These are phyloP conservation scores for Lochmaea capreae DNA, from an alignment of 2,888 invertebrate species.

Conservation along the genomic window DNA sequence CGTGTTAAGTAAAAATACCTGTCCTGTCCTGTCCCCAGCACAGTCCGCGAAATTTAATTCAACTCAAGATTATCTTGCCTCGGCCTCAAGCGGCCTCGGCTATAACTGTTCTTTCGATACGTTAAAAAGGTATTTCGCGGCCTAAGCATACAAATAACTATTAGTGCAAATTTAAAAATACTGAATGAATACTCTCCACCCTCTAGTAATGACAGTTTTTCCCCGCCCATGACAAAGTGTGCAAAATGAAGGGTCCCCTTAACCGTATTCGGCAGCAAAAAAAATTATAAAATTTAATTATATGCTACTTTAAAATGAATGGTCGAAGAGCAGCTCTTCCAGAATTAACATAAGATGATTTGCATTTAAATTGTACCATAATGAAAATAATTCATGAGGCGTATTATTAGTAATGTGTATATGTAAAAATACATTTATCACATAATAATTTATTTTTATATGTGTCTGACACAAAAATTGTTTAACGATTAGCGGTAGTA, in stretches of 20 bases:
- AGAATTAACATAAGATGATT: conserved; percentile 67
- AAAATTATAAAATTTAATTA: conserved; percentile 73
- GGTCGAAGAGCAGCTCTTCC: conserved; percentile 66
- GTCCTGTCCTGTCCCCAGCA: too few relatives aligned
- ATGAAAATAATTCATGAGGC: conserved; percentile 66
- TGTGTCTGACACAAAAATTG: conserved; percentile 44
- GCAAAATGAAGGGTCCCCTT: conserved; percentile 50
- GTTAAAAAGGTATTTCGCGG: too few relatives aligned
- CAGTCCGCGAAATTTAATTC: too few relatives aligned
- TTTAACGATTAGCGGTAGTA: conserved; percentile 42
- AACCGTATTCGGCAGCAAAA: conserved; percentile 62
- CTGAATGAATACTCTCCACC: neutral
- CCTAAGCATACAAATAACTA: too few relatives aligned
- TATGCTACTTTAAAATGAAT: conserved; percentile 77
- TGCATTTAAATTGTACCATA: conserved; percentile 67
- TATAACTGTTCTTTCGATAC: too few relatives aligned
- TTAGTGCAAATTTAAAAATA: too few relatives aligned
- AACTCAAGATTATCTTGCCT: too few relatives aligned
- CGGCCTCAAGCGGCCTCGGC: too few relatives aligned
- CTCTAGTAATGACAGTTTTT: neutral
- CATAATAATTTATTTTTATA: conserved; percentile 57
- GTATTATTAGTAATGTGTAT: conserved; percentile 63
- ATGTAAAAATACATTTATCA: conserved; percentile 61
- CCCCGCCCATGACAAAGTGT: conserved; percentile 5
- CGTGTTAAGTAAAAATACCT: too few relatives aligned